phyloP scores from a whole-genome alignment of 1,140 invertebrate genomes.

The Tribolium madens region DNA sequence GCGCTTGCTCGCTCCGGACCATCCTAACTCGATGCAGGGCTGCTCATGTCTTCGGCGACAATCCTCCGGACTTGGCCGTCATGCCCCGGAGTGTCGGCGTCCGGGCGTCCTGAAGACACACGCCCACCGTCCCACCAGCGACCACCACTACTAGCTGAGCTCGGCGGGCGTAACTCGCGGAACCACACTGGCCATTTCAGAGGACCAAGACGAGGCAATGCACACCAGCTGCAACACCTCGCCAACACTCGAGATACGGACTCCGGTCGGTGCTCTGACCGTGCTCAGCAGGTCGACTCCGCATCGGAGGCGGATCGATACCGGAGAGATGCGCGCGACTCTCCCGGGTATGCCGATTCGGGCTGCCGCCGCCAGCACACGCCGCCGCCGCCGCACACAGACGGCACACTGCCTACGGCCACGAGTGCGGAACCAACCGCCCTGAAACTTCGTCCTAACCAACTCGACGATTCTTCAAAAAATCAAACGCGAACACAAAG shows the following conservation, averaged over 20 bases:
- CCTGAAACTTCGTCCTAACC: constrained; percentile 32
- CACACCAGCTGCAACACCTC: constrained; percentile 44
- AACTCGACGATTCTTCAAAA: constrained; percentile 29
- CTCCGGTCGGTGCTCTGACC: constrained; percentile 30
- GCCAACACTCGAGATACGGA: constrained; percentile 41
- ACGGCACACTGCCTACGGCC: constrained; percentile 19
- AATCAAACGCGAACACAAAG: constrained; percentile 24
- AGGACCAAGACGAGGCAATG: constrained; percentile 45
- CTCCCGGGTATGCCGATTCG: constrained; percentile 41
- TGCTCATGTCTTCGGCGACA: constrained; percentile 56
- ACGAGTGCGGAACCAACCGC: constrained; percentile 31
- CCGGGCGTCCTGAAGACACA: constrained; percentile 44
- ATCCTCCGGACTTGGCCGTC: constrained; percentile 60
- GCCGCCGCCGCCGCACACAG: constrained; percentile 6
- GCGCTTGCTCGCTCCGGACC: constrained; percentile 54
- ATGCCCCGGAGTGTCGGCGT: constrained; percentile 50
- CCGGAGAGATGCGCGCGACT: constrained; percentile 30
- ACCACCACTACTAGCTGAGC: constrained; percentile 57
- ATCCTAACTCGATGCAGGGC: constrained; percentile 55
- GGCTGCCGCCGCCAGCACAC: constrained; percentile 30
- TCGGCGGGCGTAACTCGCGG: constrained; percentile 52
- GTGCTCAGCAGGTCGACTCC: constrained; percentile 40
- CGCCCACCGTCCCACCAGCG: constrained; percentile 43
- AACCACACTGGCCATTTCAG: constrained; percentile 54
- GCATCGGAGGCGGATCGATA: constrained; percentile 35